phyloP scores from a whole-genome alignment of 2,888 invertebrate genomes.

The Pegoplata infirma region DNA sequence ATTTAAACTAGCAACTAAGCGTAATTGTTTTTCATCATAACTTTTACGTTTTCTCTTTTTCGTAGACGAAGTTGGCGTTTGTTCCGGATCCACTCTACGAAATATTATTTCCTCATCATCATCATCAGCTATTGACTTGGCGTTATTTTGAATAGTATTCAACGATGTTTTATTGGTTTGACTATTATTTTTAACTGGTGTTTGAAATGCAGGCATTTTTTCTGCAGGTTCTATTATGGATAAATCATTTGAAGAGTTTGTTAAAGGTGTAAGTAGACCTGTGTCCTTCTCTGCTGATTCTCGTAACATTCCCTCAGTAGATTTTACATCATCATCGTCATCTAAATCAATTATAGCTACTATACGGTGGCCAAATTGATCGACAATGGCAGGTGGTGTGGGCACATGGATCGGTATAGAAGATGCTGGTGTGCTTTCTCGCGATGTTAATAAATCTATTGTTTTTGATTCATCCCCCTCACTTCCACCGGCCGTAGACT shows the following conservation, averaged over 20 bases:
- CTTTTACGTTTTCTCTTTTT: conserved; percentile 53
- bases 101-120: conserved; percentile 64
- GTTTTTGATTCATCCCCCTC: conserved; percentile 61
- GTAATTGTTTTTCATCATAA: conserved; percentile 59
- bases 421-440: conserved; percentile 63
- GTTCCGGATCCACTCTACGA: conserved; percentile 57
- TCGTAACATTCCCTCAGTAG: background rate
- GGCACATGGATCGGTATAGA: background rate
- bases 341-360: conserved; percentile 64
- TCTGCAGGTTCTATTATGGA: background rate
- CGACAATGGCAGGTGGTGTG: background rate
- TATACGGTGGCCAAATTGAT: conserved; percentile 49
- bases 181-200: background rate
- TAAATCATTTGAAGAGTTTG: conserved; percentile 16
- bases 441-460: conserved; percentile 63
- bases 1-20: conserved; percentile 63
- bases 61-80: background rate
- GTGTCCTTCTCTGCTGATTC: background rate
- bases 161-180: background rate
- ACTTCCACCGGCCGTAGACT: conserved; percentile 48
- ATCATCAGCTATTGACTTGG: too few relatives aligned
- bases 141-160: background rate
- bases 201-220: background rate
- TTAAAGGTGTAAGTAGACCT: background rate
- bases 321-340: conserved; percentile 37